Conservation (phyloP, 2,113 vertebrate genomes). For the Hyperopisus bebe region DNA sequence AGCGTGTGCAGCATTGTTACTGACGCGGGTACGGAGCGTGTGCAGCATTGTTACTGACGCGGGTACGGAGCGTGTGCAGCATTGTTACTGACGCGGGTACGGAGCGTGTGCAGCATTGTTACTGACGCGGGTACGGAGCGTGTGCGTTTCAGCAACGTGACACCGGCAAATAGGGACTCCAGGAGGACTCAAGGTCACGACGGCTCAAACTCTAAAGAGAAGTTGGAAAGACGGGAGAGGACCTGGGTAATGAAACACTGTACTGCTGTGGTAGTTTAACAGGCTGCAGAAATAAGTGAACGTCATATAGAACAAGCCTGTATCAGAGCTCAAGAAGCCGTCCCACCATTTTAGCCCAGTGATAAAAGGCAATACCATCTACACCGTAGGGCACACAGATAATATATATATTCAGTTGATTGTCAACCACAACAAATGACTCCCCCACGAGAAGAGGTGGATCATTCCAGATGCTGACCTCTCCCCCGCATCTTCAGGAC, state of each 20-base stretch:
- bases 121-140: too few species aligned
- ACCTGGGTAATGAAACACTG: neutral
- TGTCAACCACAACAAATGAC: slow-evolving; percentile 61
- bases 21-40: neutral
- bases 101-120: too few species aligned
- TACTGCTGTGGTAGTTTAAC: neutral
- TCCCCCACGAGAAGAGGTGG: slow-evolving; percentile 48
- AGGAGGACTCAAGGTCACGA: neutral
- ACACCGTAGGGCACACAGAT: slow-evolving; percentile 41
- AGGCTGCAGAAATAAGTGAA: neutral
- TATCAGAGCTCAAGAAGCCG: neutral
- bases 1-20: neutral
- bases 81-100: too few species aligned
- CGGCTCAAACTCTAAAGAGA: neutral
- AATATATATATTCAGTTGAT: slow-evolving; percentile 60
- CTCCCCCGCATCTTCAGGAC: neutral
- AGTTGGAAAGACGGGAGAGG: neutral
- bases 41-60: too few species aligned
- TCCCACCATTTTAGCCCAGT: slow-evolving; percentile 30
- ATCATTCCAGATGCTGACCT: neutral
- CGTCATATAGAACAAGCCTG: neutral
- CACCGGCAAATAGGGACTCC: neutral
- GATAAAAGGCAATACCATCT: slow-evolving; percentile 47
- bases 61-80: too few species aligned
- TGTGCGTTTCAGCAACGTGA: neutral